A percentile compares a stretch with the other conserved stretches of the same genome.
Evolutionary conservation across 2,797 vertebrate genomes (phyloP).

Genomic region (Phrynocephalus guinanensis): DNA sequence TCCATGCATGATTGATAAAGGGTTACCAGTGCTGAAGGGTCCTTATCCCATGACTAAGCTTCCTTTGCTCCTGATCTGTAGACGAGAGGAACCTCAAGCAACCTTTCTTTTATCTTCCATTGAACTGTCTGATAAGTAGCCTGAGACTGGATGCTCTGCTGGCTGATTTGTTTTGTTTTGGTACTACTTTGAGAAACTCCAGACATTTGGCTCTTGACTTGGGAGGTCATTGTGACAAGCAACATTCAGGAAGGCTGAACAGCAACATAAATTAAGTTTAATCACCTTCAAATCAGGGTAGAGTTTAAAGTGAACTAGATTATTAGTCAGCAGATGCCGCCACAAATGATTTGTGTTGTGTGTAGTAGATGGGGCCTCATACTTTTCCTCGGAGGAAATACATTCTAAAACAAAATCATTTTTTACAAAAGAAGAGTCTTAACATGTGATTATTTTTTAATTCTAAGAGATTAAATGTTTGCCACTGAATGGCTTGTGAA

Average conservation of each 20-base stretch:
- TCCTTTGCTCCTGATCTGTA: too few species aligned
- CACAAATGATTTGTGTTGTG: too few species aligned
- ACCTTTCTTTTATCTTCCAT: background rate
- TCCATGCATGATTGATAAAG: background rate
- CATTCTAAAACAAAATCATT: too few species aligned
- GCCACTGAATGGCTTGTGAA: too few species aligned
- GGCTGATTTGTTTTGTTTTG: background rate
- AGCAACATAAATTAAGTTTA: background rate
- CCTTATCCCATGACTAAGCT: background rate
- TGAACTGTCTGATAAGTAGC: background rate
- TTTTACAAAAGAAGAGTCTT: too few species aligned
- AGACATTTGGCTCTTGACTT: background rate
- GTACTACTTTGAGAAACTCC: background rate
- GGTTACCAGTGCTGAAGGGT: too few species aligned
- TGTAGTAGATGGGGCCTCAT: too few species aligned
- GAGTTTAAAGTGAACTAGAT: background rate
- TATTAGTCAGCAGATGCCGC: too few species aligned
- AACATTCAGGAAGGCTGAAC: background rate
- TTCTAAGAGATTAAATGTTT: too few species aligned
- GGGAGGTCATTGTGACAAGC: slow-evolving; percentile 3
- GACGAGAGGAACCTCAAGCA: background rate
- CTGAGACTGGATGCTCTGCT: background rate
- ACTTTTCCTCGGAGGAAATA: too few species aligned
- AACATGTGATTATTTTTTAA: too few species aligned
- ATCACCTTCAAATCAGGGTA: background rate